A percentile compares a stretch with the other conserved stretches of the same genome.
Conservation (phyloP, 2,888 invertebrate genomes). For the Leptinotarsa haldemani region DNA sequence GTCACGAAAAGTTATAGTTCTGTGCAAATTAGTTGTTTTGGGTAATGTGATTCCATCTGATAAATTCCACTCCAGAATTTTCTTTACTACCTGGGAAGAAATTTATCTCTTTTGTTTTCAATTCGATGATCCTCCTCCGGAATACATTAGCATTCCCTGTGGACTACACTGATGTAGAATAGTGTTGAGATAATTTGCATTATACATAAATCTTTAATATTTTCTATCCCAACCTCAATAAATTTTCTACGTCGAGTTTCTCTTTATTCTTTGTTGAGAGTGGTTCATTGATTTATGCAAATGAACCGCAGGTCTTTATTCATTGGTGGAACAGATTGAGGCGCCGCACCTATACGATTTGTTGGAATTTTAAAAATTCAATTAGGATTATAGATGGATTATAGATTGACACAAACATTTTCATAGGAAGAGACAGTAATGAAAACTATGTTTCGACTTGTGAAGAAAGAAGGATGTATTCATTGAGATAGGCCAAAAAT, state of each 20-base stretch:
- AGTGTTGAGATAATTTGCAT: background rate
- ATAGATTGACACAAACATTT: too few relatives aligned
- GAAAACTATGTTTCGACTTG: too few relatives aligned
- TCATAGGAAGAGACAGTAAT: too few relatives aligned
- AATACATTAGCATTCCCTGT: background rate
- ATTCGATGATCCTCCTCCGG: background rate
- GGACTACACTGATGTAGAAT: background rate
- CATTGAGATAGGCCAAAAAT: too few relatives aligned
- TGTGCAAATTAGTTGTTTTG: too few relatives aligned
- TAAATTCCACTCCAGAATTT: background rate
- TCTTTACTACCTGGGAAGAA: background rate
- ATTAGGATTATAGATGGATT: too few relatives aligned
- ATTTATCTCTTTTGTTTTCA: background rate
- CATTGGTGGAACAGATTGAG: background rate
- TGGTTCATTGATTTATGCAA: constrained; percentile 6
- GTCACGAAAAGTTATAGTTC: too few relatives aligned
- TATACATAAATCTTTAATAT: constrained; percentile 5
- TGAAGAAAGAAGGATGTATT: too few relatives aligned
- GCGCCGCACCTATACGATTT: background rate
- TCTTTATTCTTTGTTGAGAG: background rate
- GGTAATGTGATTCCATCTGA: too few relatives aligned
- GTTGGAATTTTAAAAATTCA: too few relatives aligned
- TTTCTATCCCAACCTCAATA: background rate
- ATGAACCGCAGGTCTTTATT: background rate
- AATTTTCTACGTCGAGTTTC: background rate